These are phyloP conservation scores for Diaphora mendica DNA, from an alignment of 2,888 invertebrate genomes.

Conservation along the genomic window DNA sequence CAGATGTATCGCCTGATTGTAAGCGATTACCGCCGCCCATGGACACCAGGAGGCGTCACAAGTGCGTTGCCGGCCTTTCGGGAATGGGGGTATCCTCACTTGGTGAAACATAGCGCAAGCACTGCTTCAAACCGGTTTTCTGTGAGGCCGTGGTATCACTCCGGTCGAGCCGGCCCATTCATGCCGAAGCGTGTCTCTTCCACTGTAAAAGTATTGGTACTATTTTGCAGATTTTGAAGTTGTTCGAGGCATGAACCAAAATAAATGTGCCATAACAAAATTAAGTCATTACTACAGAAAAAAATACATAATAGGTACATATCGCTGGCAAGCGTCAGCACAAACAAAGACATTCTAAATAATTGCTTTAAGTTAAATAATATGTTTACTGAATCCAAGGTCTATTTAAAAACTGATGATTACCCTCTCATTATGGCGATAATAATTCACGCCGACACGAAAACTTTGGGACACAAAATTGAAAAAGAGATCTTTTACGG, in stretches of 20 bases:
- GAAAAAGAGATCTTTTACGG: conserved; percentile 44
- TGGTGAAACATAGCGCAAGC: too few species aligned
- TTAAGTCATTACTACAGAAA: neutral
- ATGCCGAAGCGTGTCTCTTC: too few species aligned
- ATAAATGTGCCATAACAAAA: neutral
- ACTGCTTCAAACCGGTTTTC: too few species aligned
- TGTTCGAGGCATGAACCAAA: neutral
- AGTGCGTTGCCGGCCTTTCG: too few species aligned
- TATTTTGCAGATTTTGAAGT: neutral
- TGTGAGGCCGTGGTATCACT: too few species aligned
- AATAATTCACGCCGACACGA: conserved; percentile 66
- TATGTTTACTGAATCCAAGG: conserved; percentile 43
- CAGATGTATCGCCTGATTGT: too few species aligned
- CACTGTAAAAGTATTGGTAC: too few species aligned
- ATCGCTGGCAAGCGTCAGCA: neutral
- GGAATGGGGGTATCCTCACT: too few species aligned
- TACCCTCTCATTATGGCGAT: conserved; percentile 60
- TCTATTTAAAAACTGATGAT: conserved; percentile 54
- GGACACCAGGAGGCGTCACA: too few species aligned
- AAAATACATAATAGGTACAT: neutral
- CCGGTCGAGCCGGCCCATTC: too few species aligned
- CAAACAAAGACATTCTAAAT: conserved; percentile 25
- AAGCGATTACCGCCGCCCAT: too few species aligned
- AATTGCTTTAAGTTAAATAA: conserved; percentile 33
- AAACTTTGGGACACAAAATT: conserved; percentile 63